Evolutionary conservation across 2,797 vertebrate genomes (phyloP).

Genomic region (Coreius guichenoti): DNA sequence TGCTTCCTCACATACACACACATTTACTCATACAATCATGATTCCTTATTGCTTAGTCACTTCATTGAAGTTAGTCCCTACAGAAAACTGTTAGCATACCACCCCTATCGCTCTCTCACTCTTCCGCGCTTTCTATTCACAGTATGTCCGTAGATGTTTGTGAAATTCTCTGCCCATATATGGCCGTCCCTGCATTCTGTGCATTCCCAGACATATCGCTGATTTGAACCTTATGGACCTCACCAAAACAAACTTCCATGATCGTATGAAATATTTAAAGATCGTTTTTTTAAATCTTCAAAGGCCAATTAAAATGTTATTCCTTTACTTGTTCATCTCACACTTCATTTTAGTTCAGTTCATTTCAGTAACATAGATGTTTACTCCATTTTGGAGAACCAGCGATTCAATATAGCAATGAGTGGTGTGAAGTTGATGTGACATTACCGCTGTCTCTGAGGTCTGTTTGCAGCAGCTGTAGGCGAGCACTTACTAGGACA

Average conservation of each 20-base stretch:
- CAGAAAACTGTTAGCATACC: constrained; percentile 5
- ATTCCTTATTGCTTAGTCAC: constrained; percentile 54
- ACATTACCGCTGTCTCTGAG: constrained; percentile 21
- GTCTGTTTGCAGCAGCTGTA: constrained; percentile 38
- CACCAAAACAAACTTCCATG: constrained; percentile 37
- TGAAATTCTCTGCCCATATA: constrained; percentile 43
- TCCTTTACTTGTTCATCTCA: background rate
- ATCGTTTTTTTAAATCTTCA: background rate
- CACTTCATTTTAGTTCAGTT: background rate
- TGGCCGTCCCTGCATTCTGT: constrained; percentile 32
- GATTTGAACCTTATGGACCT: constrained; percentile 38
- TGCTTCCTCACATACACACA: constrained; percentile 21
- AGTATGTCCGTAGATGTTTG: constrained; percentile 9
- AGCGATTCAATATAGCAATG: background rate
- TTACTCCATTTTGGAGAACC: background rate
- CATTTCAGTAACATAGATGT: background rate
- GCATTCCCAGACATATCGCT: constrained; percentile 46
- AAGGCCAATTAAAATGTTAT: constrained; percentile 35
- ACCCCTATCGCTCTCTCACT: background rate
- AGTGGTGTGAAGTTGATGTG: constrained; percentile 14
- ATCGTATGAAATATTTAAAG: constrained; percentile 21
- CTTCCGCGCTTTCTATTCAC: background rate
- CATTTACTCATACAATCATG: constrained; percentile 25
- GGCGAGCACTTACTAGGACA: constrained; percentile 10
- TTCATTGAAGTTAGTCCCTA: constrained; percentile 31